These are phyloP conservation scores for Diploptera punctata DNA, from an alignment of 2,888 invertebrate species.

Conservation along the genomic window DNA sequence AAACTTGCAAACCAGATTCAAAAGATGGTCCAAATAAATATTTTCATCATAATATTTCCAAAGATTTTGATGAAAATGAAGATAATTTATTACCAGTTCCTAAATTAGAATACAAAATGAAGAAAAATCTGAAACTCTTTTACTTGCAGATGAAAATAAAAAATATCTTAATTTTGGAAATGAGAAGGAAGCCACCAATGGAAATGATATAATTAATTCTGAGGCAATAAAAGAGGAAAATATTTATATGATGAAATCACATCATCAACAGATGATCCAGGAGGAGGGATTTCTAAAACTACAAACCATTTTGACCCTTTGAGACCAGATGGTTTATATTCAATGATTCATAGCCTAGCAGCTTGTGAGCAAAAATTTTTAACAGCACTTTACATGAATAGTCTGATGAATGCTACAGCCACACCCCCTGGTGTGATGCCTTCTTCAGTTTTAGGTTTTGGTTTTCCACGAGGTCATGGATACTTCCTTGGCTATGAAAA, in stretches of 20 bases:
- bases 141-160: not conserved
- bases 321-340: conserved; percentile 52
- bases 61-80: not conserved
- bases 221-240: no score
- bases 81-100: not conserved
- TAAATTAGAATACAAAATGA: not conserved
- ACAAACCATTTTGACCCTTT: conserved; percentile 3
- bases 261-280: not conserved
- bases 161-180: no score
- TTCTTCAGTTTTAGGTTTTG: conserved; percentile 35
- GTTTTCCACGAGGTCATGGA: conserved; percentile 17
- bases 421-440: conserved; percentile 38
- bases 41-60: not conserved
- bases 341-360: conserved; percentile 55
- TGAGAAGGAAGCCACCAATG: no score
- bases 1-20: conserved; percentile 5
- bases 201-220: no score
- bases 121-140: not conserved
- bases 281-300: not conserved
- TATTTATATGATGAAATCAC: no score
- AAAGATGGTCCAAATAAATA: not conserved
- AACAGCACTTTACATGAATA: conserved; percentile 58
- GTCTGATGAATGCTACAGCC: conserved; percentile 49
- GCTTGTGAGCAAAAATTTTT: conserved; percentile 56
- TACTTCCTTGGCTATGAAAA: conserved; percentile 24